A percentile compares a stretch with the other conserved stretches of the same genome.
Conservation (phyloP, 2,113 vertebrate species). For the Chionomys nivalis region DNA sequence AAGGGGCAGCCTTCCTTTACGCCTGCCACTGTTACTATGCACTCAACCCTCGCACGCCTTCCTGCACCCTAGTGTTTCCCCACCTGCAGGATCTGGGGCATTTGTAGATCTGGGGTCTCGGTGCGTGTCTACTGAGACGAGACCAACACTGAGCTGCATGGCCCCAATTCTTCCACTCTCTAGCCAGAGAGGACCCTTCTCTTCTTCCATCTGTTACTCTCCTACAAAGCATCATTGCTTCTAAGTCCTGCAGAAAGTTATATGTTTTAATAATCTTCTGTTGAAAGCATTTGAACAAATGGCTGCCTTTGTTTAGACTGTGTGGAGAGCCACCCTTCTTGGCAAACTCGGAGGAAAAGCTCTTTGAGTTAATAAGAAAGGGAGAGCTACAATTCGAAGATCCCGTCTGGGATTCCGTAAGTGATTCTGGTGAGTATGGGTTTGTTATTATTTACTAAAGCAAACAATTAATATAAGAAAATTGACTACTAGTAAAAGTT, state of each 20-base stretch:
- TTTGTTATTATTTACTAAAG: conserved; percentile 51
- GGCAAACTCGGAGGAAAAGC: conserved; percentile 87
- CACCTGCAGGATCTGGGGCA: not conserved
- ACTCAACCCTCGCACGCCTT: not conserved
- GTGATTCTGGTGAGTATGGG: conserved; percentile 85
- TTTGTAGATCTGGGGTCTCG: conserved; percentile 2
- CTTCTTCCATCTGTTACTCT: not conserved
- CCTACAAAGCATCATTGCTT: conserved; percentile 21
- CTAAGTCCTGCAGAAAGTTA: conserved; percentile 17
- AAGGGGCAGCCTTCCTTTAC: not conserved
- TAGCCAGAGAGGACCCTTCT: not conserved
- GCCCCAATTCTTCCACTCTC: not conserved
- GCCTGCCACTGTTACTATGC: not conserved
- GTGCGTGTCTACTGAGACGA: not conserved
- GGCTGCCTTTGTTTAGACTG: conserved; percentile 85
- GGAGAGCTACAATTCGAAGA: conserved; percentile 85
- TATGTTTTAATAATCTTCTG: conserved; percentile 32
- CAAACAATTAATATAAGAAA: conserved; percentile 46
- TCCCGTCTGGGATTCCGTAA: conserved; percentile 86
- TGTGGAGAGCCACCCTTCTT: conserved; percentile 90
- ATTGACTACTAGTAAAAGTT: conserved; percentile 1
- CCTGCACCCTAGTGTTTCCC: not conserved
- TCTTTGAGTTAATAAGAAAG: conserved; percentile 89
- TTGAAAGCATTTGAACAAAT: conserved; percentile 36
- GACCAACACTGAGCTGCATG: not conserved